Percentiles rank a stretch among this genome's conserved stretches.
Evolutionary conservation across 2,888 invertebrate species (phyloP).

Genomic region (Heliconius ethilla): DNA sequence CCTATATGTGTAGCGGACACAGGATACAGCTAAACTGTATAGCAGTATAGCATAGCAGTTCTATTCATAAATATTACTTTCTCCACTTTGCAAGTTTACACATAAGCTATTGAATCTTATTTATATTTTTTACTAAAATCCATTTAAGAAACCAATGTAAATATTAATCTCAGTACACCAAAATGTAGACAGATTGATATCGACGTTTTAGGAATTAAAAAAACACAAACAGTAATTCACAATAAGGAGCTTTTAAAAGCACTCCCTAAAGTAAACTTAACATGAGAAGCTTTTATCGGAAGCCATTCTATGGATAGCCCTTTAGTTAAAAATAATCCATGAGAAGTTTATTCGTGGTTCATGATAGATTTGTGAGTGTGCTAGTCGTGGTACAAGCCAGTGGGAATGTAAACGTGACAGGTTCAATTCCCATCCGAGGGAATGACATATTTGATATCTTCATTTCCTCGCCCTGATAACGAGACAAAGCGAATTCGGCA

Average conservation of each 20-base stretch:
- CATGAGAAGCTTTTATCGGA: slow-evolving; percentile 7
- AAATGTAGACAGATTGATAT: background rate
- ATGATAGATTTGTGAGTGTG: background rate
- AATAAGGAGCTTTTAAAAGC: slow-evolving; percentile 20
- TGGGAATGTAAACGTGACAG: background rate
- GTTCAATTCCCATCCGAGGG: too few relatives aligned
- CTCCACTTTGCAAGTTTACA: too few relatives aligned
- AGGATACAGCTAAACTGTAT: too few relatives aligned
- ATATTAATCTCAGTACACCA: slow-evolving; percentile 2
- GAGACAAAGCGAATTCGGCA: too few relatives aligned
- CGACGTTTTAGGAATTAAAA: background rate
- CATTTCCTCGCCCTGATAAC: too few relatives aligned
- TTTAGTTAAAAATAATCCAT: background rate
- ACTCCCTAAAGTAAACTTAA: slow-evolving; percentile 10
- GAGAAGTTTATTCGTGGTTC: background rate
- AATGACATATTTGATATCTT: background rate
- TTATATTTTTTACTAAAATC: background rate
- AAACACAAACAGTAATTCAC: slow-evolving; percentile 5
- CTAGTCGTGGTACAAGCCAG: background rate
- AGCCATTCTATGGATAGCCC: background rate
- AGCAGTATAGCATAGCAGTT: too few relatives aligned
- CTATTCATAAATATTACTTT: too few relatives aligned
- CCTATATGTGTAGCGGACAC: too few relatives aligned
- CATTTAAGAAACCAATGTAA: background rate
- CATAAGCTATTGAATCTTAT: too few relatives aligned